phyloP scores from a whole-genome alignment of 2,113 vertebrate species.

The Prochilodus magdalenae region DNA sequence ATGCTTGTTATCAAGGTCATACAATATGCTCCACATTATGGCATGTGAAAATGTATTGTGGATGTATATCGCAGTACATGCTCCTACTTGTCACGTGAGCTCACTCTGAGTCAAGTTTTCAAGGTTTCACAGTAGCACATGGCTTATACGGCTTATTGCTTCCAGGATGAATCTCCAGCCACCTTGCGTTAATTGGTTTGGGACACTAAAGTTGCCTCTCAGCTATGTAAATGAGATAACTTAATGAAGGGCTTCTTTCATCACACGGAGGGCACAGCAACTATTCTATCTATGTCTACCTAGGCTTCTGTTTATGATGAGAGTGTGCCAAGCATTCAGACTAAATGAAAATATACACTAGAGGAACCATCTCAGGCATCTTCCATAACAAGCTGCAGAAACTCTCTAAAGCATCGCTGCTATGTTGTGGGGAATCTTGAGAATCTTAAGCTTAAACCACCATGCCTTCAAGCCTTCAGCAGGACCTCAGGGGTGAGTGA shows the following conservation, averaged over 20 bases:
- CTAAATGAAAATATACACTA: slow-evolving; percentile 95
- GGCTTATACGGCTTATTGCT: not conserved
- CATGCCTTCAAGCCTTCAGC: slow-evolving; percentile 70
- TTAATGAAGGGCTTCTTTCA: slow-evolving; percentile 91
- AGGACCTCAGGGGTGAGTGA: slow-evolving; percentile 55
- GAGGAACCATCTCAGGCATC: slow-evolving; percentile 88
- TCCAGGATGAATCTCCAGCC: slow-evolving; percentile 14
- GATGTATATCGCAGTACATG: too few species aligned
- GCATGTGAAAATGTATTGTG: too few species aligned
- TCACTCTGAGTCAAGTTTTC: not conserved
- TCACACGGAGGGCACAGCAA: slow-evolving; percentile 78
- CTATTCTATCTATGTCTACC: slow-evolving; percentile 86
- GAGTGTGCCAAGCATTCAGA: slow-evolving; percentile 92
- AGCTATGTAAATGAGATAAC: slow-evolving; percentile 79
- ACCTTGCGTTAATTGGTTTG: slow-evolving; percentile 18
- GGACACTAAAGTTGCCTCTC: slow-evolving; percentile 34
- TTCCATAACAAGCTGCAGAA: slow-evolving; percentile 94
- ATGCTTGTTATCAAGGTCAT: too few species aligned
- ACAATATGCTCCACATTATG: too few species aligned
- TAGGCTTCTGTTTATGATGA: slow-evolving; percentile 86
- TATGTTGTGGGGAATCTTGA: slow-evolving; percentile 91
- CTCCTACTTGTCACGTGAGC: too few species aligned
- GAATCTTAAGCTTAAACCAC: slow-evolving; percentile 86
- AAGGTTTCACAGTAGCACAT: not conserved
- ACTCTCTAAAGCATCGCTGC: slow-evolving; percentile 86